A percentile compares a stretch with the other conserved stretches of the same genome.
Conservation (phyloP, 2,888 invertebrate genomes). For the Leucoptera coffeella region DNA sequence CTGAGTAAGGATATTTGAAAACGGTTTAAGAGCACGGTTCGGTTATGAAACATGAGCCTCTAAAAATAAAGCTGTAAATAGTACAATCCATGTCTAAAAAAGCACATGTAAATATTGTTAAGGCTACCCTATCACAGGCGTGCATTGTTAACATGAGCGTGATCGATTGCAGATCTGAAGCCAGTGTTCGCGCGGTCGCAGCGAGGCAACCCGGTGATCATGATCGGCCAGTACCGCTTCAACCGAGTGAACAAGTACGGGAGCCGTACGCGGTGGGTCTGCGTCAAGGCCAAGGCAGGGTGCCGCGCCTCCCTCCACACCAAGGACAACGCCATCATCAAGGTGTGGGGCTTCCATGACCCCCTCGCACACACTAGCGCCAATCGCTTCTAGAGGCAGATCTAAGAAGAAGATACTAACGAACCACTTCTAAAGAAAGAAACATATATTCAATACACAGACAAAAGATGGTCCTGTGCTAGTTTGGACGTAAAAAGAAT, state of each 20-base stretch:
- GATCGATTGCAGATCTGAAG: conserved; percentile 28
- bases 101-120: too few relatives aligned
- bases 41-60: too few relatives aligned
- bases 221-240: conserved; percentile 43
- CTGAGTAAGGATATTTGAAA: too few relatives aligned
- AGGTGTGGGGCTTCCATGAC: conserved; percentile 43
- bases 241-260: conserved; percentile 43
- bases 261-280: conserved; percentile 37
- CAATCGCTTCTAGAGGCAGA: conserved; percentile 34
- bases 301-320: conserved; percentile 41
- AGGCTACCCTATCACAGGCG: neutral
- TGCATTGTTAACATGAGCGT: neutral
- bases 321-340: conserved; percentile 39
- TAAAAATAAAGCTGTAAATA: too few relatives aligned
- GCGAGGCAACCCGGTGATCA: conserved; percentile 41
- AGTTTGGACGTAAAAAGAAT: too few relatives aligned
- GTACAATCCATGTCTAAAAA: too few relatives aligned
- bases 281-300: conserved; percentile 41
- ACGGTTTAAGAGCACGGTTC: too few relatives aligned
- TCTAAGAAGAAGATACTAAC: too few relatives aligned
- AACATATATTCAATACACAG: too few relatives aligned
- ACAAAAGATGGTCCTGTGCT: too few relatives aligned
- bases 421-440: too few relatives aligned
- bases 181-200: conserved; percentile 41
- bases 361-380: conserved; percentile 38